A percentile compares a stretch with the other conserved stretches of the same genome.
phyloP scores from a whole-genome alignment of 2,797 vertebrate species.

The Chaunax sp. region DNA sequence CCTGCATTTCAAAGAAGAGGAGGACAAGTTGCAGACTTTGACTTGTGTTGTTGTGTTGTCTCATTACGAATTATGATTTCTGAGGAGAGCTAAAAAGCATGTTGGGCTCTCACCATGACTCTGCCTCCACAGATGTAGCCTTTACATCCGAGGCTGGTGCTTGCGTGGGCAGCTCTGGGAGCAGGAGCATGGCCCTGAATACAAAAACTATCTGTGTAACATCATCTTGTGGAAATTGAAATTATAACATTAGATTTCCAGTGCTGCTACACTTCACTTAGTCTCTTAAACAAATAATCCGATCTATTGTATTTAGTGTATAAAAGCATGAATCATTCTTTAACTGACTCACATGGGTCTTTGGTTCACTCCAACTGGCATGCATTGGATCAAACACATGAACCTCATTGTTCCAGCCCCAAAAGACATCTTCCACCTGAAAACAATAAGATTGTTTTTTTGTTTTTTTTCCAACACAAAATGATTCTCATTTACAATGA shows the following conservation, averaged over 20 bases:
- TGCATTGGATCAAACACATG: constrained; percentile 90
- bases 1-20: constrained; percentile 79
- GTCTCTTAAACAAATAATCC: neutral
- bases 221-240: neutral
- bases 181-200: constrained; percentile 89
- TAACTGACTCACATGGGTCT: constrained; percentile 83
- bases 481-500: neutral
- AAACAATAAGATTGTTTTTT: constrained; percentile 17
- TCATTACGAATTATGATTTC: neutral
- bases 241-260: neutral
- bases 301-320: neutral
- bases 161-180: constrained; percentile 91
- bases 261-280: neutral
- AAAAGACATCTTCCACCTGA: constrained; percentile 90
- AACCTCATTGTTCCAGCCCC: constrained; percentile 97
- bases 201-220: constrained; percentile 13
- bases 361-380: constrained; percentile 88
- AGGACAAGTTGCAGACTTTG: neutral
- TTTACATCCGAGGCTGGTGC: constrained; percentile 86
- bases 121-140: constrained; percentile 94
- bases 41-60: neutral
- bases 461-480: neutral
- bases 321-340: neutral
- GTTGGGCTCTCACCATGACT: constrained; percentile 87
- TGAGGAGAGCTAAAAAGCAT: neutral